A percentile compares a stretch with the other conserved stretches of the same genome.
Evolutionary conservation across 2,888 invertebrate genomes (phyloP).

Genomic region (Apamea anceps): DNA sequence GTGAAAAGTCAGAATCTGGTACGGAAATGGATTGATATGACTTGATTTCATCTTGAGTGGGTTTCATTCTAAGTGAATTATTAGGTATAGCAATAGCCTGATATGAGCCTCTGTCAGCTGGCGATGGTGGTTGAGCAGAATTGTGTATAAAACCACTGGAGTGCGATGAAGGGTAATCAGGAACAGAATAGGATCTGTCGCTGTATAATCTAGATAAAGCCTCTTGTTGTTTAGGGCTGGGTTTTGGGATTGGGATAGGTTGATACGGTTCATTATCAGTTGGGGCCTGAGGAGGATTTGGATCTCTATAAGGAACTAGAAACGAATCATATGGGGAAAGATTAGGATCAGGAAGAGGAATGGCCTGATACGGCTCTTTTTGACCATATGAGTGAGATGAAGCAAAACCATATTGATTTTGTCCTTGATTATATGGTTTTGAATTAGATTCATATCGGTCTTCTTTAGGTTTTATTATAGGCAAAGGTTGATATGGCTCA

Average conservation of each 20-base stretch:
- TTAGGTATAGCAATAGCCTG: neutral
- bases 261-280: constrained; percentile 18
- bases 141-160: neutral
- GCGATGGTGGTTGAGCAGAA: neutral
- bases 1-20: neutral
- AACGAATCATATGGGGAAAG: constrained; percentile 13
- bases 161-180: neutral
- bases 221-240: constrained; percentile 14
- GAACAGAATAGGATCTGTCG: neutral
- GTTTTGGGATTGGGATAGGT: constrained; percentile 17
- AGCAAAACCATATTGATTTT: neutral
- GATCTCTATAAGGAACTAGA: constrained; percentile 42
- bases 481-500: constrained; percentile 4
- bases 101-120: constrained; percentile 5
- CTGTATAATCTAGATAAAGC: constrained; percentile 15
- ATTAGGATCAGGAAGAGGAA: constrained; percentile 33
- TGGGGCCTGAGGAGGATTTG: neutral
- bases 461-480: constrained; percentile 10
- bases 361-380: constrained; percentile 17
- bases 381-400: neutral
- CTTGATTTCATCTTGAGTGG: constrained; percentile 2
- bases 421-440: neutral
- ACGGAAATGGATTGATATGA: neutral
- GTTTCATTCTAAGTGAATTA: constrained; percentile 3
- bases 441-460: constrained; percentile 1